Base-by-base conservation (phyloP, 2,888 invertebrate species). In the Colostygia pectinataria region DNA sequence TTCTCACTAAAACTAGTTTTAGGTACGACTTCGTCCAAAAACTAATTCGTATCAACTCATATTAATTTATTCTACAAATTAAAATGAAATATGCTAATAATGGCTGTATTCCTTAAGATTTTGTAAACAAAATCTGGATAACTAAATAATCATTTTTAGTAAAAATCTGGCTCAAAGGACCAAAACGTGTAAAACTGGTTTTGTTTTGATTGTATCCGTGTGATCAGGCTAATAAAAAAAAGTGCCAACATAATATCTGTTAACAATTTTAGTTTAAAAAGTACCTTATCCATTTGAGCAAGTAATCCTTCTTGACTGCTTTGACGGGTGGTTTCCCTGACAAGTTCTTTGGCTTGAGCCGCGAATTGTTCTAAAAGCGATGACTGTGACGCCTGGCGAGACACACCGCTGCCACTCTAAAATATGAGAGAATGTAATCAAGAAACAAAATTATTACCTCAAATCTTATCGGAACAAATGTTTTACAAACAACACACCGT, bases 251-350 rank as follows among this genome's bases (percentile, higher is more conserved):
- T 5, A 32, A 9, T 18, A 2, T 13, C 9, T 10, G 15, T 1
- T 20, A 20, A 32, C n/a, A n/a, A n/a, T 14, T 8, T 37, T 20
- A 10, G 15, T 23, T 31, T 7, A 20, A 4, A 32, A 39, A 31
- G 55, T 85, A 97, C 96, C 93, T 97, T 97, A 71, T 97, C 97
- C 92, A 97, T 95, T 56, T 97, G 97, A 1, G 97, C 96, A 5
- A 97, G 86, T 3, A 97, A 73, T 15, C 97, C 97, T 76, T 97
- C 97, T 76, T 97, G 97, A 67, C 97, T 97, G 76, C 95, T 95
- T 77, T 97, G 97, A 1, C 97, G 90, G 0, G 96, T 96, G 0
- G 97, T 96, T 75, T 97, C 97, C 36, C 95, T 91, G 1, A 97
- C 97, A 46, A 97, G 83, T 66, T 97, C 97, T 77, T 97, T 97